Evolutionary conservation across 2,113 vertebrate genomes (phyloP), one percentile per base, ranked within the genome.

Genomic region (Pelecanoides urinatrix): DNA sequence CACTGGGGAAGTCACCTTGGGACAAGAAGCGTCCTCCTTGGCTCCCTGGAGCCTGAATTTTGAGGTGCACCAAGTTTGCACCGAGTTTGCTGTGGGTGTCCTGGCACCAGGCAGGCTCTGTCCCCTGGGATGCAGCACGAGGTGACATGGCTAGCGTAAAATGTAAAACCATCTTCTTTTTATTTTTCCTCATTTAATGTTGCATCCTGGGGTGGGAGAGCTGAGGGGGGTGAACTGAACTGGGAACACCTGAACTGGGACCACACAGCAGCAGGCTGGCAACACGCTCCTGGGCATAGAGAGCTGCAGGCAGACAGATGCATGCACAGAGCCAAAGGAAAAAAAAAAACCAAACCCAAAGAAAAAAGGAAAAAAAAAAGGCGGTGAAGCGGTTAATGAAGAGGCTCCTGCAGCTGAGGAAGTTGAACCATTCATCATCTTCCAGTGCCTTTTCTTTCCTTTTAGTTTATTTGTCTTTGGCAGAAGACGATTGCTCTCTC

Each of bases 201-300:
- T 67, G 9, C 8, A 9, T 13, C 53, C 62, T 13, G 72, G 44
- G 42, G 7, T 44, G 55, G 42, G 26, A 49, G 84, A 26, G n/a
- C 4, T 5, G 61, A 40, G 32, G 14, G 47, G 27, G 7, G 4
- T 1, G 5, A n/a, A n/a, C n/a, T n/a, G n/a, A n/a, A n/a, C n/a
- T n/a, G n/a, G n/a, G n/a, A n/a, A 13, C 58, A 36, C 59, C 47
- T 45, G 45, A 59, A n/a, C 9, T 8, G 22, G 66, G 70, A 66
- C 34, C 53, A 9, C 1, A 18, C 32, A 53, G 65, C 56, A 6
- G 2, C 26, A 7, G 40, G 47, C 71, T 62, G 62, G 29, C 56
- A 68, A 7, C 65, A 34, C 8, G 0, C 13, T 14, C 18, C 6
- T 0, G 18, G 56, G 58, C 38, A 40, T 13, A 3, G 0, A 7